These are phyloP conservation scores for Alcis repandata DNA, from an alignment of 2,888 invertebrate species.

Conservation along the genomic window DNA sequence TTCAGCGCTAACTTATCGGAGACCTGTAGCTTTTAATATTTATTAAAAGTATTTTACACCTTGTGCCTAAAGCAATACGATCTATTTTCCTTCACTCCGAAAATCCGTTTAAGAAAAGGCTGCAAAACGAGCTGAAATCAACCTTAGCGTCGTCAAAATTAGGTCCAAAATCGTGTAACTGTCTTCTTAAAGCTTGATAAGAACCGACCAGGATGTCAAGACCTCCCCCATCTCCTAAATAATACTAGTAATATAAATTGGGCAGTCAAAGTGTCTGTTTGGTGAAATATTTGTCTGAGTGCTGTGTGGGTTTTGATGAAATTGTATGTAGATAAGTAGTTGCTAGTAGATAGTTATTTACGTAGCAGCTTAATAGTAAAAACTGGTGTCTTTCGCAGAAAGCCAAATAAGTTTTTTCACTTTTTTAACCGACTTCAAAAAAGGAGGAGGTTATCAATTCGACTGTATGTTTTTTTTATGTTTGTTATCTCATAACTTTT, in stretches of 20 bases:
- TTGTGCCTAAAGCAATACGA: constrained; percentile 40
- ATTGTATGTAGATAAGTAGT: no score
- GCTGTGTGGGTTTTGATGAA: not conserved
- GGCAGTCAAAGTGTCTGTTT: not conserved
- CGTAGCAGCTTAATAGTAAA: no score
- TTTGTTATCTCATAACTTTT: no score
- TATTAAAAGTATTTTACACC: constrained; percentile 7
- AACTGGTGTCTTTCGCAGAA: no score
- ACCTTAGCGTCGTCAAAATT: accelerated
- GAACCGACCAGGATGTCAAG: constrained; percentile 54
- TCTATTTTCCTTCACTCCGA: constrained; percentile 2
- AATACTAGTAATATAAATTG: not conserved
- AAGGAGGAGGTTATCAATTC: no score
- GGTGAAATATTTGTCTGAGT: not conserved
- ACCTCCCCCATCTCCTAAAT: constrained; percentile 52
- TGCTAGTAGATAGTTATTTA: no score
- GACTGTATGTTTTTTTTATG: no score
- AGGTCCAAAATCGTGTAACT: constrained; percentile 33
- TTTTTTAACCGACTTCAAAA: no score
- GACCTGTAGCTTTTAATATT: constrained; percentile 77
- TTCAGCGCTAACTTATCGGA: constrained; percentile 78
- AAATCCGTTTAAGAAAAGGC: constrained; percentile 8
- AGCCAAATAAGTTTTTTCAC: no score
- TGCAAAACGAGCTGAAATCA: constrained; percentile 25
- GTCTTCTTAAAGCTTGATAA: constrained; percentile 58